Evolutionary conservation across 2,888 invertebrate species (phyloP).

Genomic region (Eupithecia subfuscata): DNA sequence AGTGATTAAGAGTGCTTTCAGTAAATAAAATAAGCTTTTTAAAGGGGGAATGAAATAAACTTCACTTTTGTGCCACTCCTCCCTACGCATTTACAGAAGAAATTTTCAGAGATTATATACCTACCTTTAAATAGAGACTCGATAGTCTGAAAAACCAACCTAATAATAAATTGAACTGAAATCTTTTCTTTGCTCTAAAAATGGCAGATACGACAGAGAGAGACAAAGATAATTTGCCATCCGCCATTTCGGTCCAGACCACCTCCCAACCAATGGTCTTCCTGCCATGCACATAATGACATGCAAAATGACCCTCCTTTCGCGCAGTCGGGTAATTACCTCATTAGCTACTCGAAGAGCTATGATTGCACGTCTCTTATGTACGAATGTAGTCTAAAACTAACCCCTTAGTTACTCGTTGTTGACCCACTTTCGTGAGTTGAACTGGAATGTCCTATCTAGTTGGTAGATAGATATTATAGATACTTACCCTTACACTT

Average conservation of each 20-base stretch:
- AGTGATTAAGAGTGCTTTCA: too few relatives aligned
- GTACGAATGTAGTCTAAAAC: slow-evolving; percentile 11
- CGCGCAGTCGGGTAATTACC: slow-evolving; percentile 13
- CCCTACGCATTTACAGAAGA: too few relatives aligned
- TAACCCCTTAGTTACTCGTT: slow-evolving; percentile 17
- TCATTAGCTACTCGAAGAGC: slow-evolving; percentile 12
- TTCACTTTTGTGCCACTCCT: too few relatives aligned
- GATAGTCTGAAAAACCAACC: neutral
- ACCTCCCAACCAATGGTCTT: slow-evolving; percentile 29
- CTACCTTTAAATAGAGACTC: too few relatives aligned
- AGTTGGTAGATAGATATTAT: neutral
- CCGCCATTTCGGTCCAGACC: slow-evolving; percentile 43
- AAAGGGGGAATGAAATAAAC: too few relatives aligned
- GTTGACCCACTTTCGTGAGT: slow-evolving; percentile 15
- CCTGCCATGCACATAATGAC: slow-evolving; percentile 27
- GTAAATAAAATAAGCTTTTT: too few relatives aligned
- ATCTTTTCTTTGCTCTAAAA: neutral
- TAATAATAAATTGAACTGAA: neutral
- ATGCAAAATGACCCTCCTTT: slow-evolving; percentile 29
- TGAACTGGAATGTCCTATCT: neutral
- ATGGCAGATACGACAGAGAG: slow-evolving; percentile 17
- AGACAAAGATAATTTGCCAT: slow-evolving; percentile 24
- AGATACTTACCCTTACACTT: too few relatives aligned
- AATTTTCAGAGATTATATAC: neutral
- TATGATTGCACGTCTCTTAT: slow-evolving; percentile 25